A percentile compares a stretch with the other conserved stretches of the same genome.
phyloP scores from a whole-genome alignment of 1,140 invertebrate species.

The Lethrus apterus region DNA sequence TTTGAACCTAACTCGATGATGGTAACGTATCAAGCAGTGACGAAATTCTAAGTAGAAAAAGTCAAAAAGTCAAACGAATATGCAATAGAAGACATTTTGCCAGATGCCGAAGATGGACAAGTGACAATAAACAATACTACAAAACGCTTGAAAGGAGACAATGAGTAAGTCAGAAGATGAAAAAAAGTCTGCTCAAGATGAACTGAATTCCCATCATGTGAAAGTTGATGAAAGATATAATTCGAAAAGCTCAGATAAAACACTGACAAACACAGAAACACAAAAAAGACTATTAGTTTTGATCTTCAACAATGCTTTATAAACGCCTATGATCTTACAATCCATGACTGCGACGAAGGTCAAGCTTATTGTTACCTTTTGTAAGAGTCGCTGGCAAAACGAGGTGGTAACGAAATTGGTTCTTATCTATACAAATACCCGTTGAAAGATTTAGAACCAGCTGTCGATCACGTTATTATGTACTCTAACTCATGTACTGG shows the following conservation, averaged over 20 bases:
- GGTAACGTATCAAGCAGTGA: neutral
- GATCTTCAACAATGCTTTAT: conserved; percentile 39
- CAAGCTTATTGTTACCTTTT: conserved; percentile 28
- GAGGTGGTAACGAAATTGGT: conserved; percentile 6
- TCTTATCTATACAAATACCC: conserved; percentile 16
- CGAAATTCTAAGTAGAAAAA: neutral
- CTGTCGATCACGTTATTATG: conserved; percentile 27
- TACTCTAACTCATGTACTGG: no score
- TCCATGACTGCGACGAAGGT: no score
- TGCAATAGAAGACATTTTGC: conserved; percentile 5
- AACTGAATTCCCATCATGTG: no score
- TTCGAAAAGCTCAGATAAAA: neutral
- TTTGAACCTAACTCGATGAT: neutral
- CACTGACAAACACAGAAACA: neutral
- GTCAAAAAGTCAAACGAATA: no score
- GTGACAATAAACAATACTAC: neutral
- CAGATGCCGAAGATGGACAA: neutral
- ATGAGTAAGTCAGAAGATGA: neutral
- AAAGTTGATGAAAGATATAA: conserved; percentile 13
- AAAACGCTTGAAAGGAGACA: conserved; percentile 3
- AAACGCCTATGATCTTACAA: conserved; percentile 38
- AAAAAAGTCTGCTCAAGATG: neutral
- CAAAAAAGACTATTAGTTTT: conserved; percentile 20
- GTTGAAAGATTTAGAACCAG: no score
- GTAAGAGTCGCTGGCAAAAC: conserved; percentile 2